Conservation (phyloP, 2,888 invertebrate species). For the Rosalia funebris region DNA sequence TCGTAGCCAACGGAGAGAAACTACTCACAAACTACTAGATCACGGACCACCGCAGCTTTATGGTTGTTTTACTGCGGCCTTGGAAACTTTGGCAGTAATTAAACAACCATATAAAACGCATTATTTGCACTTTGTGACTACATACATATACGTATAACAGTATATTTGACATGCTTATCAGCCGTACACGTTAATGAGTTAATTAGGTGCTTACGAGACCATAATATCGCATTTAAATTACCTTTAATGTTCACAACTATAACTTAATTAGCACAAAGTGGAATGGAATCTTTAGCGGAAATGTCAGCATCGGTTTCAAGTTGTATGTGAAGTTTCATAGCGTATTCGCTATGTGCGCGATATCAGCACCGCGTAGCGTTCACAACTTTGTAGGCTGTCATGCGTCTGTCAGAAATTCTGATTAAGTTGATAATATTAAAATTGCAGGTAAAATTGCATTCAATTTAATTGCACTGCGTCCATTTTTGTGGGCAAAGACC, state of each 20-base stretch:
- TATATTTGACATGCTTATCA: slow-evolving; percentile 20
- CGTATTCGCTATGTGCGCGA: no score
- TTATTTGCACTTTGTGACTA: slow-evolving; percentile 49
- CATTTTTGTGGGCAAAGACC: no score
- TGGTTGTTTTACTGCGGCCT: slow-evolving; percentile 28
- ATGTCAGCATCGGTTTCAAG: background rate
- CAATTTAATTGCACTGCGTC: no score
- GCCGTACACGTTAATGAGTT: slow-evolving; percentile 13
- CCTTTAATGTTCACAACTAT: slow-evolving; percentile 3
- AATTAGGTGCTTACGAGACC: slow-evolving; percentile 20
- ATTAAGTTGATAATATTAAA: no score
- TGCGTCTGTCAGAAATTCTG: no score
- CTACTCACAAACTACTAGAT: slow-evolving; percentile 35
- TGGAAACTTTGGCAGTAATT: slow-evolving; percentile 41
- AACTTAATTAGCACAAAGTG: slow-evolving; percentile 9
- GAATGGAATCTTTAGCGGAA: background rate
- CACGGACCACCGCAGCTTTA: slow-evolving; percentile 41
- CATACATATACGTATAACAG: slow-evolving; percentile 5
- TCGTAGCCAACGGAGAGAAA: slow-evolving; percentile 29
- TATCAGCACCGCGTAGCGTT: no score
- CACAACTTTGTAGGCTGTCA: no score
- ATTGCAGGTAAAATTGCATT: no score
- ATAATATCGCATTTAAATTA: slow-evolving; percentile 22
- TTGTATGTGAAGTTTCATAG: no score
- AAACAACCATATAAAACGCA: slow-evolving; percentile 51